phyloP scores from a whole-genome alignment of 2,113 vertebrate genomes.

The Alaudala cheleensis region DNA sequence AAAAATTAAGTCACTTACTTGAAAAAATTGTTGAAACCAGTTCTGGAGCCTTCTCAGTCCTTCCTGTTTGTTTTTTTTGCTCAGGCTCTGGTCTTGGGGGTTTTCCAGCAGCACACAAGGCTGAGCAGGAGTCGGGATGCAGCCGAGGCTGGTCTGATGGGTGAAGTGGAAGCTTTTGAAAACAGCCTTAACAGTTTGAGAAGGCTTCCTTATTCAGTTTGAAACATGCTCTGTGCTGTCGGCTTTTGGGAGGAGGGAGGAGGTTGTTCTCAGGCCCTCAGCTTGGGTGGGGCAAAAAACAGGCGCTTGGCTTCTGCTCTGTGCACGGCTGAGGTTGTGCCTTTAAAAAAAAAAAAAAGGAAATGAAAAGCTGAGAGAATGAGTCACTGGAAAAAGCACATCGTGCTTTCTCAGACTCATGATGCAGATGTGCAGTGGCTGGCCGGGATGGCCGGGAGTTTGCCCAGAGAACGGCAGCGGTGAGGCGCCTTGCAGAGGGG shows the following conservation, averaged over 20 bases:
- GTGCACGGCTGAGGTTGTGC: not conserved
- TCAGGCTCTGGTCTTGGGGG: not conserved
- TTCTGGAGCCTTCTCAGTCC: not conserved
- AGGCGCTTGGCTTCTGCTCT: not conserved
- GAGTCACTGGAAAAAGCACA: constrained; percentile 48
- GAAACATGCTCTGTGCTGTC: not conserved
- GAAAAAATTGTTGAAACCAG: not conserved
- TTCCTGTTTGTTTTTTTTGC: not conserved
- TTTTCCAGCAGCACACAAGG: fast-evolving
- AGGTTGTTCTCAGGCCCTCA: not conserved
- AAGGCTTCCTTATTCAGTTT: not conserved
- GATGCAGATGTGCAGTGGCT: not conserved
- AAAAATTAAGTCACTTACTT: constrained; percentile 48
- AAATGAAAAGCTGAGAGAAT: not conserved
- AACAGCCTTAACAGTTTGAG: not conserved
- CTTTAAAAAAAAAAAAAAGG: constrained; percentile 14
- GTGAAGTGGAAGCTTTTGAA: not conserved
- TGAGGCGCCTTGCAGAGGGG: not conserved
- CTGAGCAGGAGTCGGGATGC: not conserved
- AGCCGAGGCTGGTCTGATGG: not conserved
- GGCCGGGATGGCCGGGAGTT: fast-evolving
- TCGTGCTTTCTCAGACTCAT: not conserved
- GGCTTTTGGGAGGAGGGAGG: constrained; percentile 26
- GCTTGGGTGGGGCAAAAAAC: constrained; percentile 39
- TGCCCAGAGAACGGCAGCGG: not conserved